A percentile compares a stretch with the other conserved stretches of the same genome.
These are phyloP conservation scores for Carposina sasakii DNA, from an alignment of 1,140 invertebrate genomes.

Conservation along the genomic window DNA sequence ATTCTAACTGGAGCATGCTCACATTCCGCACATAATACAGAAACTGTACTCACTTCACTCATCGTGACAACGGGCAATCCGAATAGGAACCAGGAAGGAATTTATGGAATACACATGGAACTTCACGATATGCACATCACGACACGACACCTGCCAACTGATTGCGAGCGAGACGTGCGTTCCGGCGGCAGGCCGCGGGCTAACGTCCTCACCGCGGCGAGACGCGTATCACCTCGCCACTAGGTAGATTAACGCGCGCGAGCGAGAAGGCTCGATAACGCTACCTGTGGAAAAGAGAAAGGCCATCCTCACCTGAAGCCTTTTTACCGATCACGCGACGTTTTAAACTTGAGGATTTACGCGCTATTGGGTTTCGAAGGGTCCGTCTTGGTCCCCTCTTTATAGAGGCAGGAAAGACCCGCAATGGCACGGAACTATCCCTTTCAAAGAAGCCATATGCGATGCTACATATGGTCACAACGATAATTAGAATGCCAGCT, in stretches of 20 bases:
- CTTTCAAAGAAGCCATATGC: too few relatives aligned
- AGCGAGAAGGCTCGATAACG: conserved; percentile 39
- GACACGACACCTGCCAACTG: conserved; percentile 31
- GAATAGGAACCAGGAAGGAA: conserved; percentile 32
- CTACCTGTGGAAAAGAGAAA: conserved; percentile 53
- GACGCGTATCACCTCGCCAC: conserved; percentile 30
- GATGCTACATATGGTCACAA: too few relatives aligned
- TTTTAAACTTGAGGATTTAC: conserved; percentile 47
- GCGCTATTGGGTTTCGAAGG: conserved; percentile 38
- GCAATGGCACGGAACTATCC: too few relatives aligned
- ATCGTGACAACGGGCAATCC: conserved; percentile 46
- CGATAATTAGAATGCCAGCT: too few relatives aligned
- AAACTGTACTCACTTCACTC: conserved; percentile 61
- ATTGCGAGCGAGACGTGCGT: conserved; percentile 28
- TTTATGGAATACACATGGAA: conserved; percentile 29
- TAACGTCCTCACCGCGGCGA: conserved; percentile 45
- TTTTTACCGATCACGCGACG: conserved; percentile 36
- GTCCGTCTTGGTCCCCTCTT: conserved; percentile 17
- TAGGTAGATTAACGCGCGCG: conserved; percentile 43
- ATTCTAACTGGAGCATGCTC: conserved; percentile 40
- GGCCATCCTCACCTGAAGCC: conserved; percentile 40
- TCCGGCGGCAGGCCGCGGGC: conserved; percentile 42
- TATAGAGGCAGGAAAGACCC: conserved; percentile 36
- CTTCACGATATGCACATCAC: conserved; percentile 59
- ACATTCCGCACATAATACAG: conserved; percentile 31